Base-by-base conservation (phyloP, 2,113 vertebrate species). In the Pomatostomus ruficeps region DNA sequence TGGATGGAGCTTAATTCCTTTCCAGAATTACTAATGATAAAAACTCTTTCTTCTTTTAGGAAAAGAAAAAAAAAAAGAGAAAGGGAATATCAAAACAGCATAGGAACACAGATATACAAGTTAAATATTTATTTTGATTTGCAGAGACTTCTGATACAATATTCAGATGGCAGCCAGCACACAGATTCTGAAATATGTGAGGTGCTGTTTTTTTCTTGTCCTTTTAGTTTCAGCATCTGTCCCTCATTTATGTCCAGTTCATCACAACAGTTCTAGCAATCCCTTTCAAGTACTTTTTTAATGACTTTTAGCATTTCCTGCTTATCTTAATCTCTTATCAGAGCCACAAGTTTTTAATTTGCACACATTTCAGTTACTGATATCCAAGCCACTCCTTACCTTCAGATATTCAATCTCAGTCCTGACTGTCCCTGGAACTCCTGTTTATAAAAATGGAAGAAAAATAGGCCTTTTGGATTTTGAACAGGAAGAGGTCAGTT, bases 81-180 rank as follows among this genome's bases (percentile, higher is more conserved):
- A 88, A 85, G 36, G 48, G 35, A 74, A 73, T 85, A 38, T 62
- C 63, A 85, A 84, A 86, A 59, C 28, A 26, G 26, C n/a, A 11
- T 59, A 81, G 36, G 23, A 89, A 33, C 35, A 85, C 33, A 42
- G 14, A 85, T 73, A 57, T 45, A 51, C 43, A 89, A 91, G 49
- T 85, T 72, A 85, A 85, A 87, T 90, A 96, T 89, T 92, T 85
- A 51, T 89, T 88, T 92, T 85, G 89, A 92, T 84, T 91, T 90
- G 36, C 54, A 71, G 68, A 96, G 40, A 25, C 21, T 89, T 92
- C 33, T 93, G 88, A 95, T 76, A 79, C 40, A 96, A 76, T 91
- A 70, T 48, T 68, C 58, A 73, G 16, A 85, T 85, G 22, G 31
- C 72, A 93, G 54, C 11, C 42, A 83, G 73, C 49, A 80, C 87